Percentiles rank a stretch among this genome's conserved stretches.
Evolutionary conservation across 1,140 invertebrate species (phyloP).

Genomic region (Sipha flava): DNA sequence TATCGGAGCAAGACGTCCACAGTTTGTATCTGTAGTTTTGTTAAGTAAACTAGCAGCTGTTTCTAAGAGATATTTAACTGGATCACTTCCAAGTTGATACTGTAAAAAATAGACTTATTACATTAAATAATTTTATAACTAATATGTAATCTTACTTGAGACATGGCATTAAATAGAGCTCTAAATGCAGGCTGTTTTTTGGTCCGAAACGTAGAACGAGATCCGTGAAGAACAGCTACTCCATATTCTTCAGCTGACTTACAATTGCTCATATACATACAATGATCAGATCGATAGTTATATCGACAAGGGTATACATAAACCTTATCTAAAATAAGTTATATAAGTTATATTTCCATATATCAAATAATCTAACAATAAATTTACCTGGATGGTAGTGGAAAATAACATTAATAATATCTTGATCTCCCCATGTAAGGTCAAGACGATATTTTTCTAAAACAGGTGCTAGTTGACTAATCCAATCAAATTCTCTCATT

Average conservation of each 20-base stretch:
- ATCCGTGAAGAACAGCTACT: conserved; percentile 79
- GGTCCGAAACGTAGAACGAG: conserved; percentile 72
- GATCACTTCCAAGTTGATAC: conserved; percentile 23
- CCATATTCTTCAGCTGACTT: conserved; percentile 64
- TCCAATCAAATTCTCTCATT: conserved; percentile 79
- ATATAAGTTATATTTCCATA: not conserved
- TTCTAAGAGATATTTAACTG: conserved; percentile 15
- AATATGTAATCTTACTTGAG: conserved; percentile 46
- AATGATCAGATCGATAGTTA: conserved; percentile 90
- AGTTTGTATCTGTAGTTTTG: not conserved
- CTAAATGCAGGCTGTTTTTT: conserved; percentile 79
- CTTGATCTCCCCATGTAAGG: conserved; percentile 95
- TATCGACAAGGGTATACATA: conserved; percentile 75
- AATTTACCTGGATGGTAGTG: conserved; percentile 68
- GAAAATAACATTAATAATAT: conserved; percentile 94
- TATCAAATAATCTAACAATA: not conserved
- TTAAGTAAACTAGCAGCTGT: not conserved
- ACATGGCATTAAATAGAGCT: conserved; percentile 62
- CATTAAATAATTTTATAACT: not conserved
- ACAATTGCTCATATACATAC: conserved; percentile 86
- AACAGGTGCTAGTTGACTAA: conserved; percentile 70
- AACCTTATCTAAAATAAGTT: conserved; percentile 56
- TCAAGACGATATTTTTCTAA: conserved; percentile 76
- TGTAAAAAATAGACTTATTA: not conserved
- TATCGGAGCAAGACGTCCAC: conserved; percentile 16